Percentiles rank a stretch among this genome's conserved stretches.
Evolutionary conservation across 2,113 vertebrate species (phyloP).

Genomic region (Picathartes gymnocephalus): DNA sequence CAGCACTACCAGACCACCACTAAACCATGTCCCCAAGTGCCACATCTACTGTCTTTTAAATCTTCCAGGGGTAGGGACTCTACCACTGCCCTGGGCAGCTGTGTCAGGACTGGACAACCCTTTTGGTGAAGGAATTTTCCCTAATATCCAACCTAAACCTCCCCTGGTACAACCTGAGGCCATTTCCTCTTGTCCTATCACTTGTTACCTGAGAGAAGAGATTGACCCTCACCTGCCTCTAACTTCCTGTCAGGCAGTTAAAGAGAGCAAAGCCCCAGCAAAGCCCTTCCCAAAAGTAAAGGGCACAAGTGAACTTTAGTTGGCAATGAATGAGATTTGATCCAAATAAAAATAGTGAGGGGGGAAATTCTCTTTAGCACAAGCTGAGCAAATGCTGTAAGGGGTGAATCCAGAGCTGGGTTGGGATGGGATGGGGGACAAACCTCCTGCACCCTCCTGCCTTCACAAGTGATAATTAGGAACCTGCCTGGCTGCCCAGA

Average conservation of each 20-base stretch:
- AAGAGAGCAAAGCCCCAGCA: background rate
- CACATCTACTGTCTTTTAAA: background rate
- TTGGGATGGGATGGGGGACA: background rate
- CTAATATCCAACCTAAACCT: background rate
- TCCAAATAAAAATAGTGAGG: background rate
- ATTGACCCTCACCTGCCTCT: background rate
- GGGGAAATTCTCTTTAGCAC: background rate
- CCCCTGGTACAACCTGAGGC: background rate
- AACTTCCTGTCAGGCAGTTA: background rate
- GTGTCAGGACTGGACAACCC: background rate
- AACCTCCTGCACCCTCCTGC: background rate
- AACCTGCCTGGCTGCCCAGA: background rate
- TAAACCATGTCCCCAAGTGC: background rate
- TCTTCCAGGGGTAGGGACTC: background rate
- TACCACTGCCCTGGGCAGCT: background rate
- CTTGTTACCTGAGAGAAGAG: background rate
- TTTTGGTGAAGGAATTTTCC: background rate
- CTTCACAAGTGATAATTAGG: background rate
- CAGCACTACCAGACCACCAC: background rate
- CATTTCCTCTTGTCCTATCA: background rate
- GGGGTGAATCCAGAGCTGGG: background rate
- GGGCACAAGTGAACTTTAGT: accelerated
- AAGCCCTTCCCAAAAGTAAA: background rate
- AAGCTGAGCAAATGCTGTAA: accelerated
- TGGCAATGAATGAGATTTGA: background rate